Evolutionary conservation across 2,888 invertebrate genomes (phyloP).

Genomic region (Andrena haemorrhoa): DNA sequence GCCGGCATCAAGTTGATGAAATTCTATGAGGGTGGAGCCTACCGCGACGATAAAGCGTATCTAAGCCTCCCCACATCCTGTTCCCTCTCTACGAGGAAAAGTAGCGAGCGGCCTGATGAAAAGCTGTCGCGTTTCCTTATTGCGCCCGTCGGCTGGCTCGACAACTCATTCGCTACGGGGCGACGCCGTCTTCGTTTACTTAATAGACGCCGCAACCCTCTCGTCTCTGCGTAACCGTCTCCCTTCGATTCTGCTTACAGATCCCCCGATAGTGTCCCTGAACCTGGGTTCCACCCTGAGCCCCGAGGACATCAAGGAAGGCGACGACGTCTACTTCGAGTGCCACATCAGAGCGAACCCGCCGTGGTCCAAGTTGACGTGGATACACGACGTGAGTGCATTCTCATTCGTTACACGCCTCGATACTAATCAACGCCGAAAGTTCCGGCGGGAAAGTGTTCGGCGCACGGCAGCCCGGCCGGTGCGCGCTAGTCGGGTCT

Average conservation of each 20-base stretch:
- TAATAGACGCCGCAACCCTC: too few species aligned
- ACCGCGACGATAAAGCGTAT: conserved; percentile 62
- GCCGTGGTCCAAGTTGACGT: conserved; percentile 92
- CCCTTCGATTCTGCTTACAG: conserved; percentile 85
- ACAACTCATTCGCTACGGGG: too few species aligned
- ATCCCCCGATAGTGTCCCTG: conserved; percentile 93
- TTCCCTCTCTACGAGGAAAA: conserved; percentile 52
- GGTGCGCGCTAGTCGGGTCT: background rate
- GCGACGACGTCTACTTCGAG: conserved; percentile 96
- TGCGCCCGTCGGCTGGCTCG: too few species aligned
- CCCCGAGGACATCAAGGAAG: conserved; percentile 95
- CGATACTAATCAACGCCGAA: background rate
- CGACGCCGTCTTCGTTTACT: too few species aligned
- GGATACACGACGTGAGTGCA: conserved; percentile 94
- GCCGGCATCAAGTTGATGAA: conserved; percentile 74
- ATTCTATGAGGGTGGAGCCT: conserved; percentile 73
- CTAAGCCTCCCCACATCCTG: conserved; percentile 60
- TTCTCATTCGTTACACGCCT: too few species aligned
- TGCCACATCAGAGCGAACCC: conserved; percentile 96
- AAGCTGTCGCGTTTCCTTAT: background rate
- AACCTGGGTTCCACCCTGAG: conserved; percentile 93
- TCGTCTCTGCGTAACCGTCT: too few species aligned
- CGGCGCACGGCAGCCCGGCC: background rate
- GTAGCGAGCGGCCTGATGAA: conserved; percentile 28
- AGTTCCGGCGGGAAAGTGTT: background rate